Evolutionary conservation across 2,888 invertebrate species (phyloP), one percentile per base, ranked within the genome.

Genomic region (Myopa tessellatipennis): DNA sequence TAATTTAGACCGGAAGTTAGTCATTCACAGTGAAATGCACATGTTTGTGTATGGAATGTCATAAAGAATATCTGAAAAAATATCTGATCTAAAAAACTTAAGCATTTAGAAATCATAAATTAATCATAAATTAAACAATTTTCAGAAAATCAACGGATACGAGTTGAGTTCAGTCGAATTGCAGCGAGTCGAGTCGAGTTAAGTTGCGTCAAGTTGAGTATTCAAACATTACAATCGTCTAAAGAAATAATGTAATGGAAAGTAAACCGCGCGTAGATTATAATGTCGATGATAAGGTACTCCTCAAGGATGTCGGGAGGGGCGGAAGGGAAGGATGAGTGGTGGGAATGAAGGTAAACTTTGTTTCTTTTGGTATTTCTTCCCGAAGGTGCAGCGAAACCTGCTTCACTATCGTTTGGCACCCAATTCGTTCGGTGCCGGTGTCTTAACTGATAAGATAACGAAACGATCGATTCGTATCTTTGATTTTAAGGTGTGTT

Each of bases 401-500:
- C 26, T 50, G 55, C 16, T 69, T 45, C 45, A 14, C 40, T 69
- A 18, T 55, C 16, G 5, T n/a, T 3, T 55, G 16, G 55, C 55
- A n/a, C 55, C n/a, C 55, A n/a, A 2, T 6, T 4, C n/a, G 5
- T 6, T n/a, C 55, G 55, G 16, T 12, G 16, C 8, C 16, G 55
- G 55, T 50, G 50, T 69, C 18, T 50, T 26, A 18, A 52, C 18
- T 69, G 69, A 69, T 69, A 69, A 69, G 69, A 69, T 69, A 69
- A 26, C 50, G 34, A 26, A 40, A 40, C 50, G 69, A 50, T 50
- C 69, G 69, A 69, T 69, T 50, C 5, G 16, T 55, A n/a, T 50
- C 69, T 50, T 69, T 50, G 69, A 69, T 69, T 69, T 50, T 12
- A 26, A 26, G 50, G 26, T n/a, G 67, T 40, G 40, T 18, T 67